Conservation (phyloP, 2,113 vertebrate species). For the Alethe diademata region DNA sequence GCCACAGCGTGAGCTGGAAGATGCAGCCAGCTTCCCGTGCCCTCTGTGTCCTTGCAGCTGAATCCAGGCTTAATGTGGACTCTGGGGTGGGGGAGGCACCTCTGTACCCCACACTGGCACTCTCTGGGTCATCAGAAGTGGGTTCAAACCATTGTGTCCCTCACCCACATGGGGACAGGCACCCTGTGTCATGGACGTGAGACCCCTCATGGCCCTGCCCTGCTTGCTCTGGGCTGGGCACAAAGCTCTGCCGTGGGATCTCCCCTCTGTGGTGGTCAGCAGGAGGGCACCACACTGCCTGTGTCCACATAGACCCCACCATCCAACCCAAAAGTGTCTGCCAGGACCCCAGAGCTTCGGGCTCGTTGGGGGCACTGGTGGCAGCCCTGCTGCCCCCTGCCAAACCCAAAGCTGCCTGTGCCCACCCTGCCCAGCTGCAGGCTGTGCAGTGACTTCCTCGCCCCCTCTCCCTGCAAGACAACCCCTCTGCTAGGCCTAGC, state of each 20-base stretch:
- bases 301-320: too few relatives aligned
- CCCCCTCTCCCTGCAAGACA: background rate
- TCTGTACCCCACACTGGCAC: background rate
- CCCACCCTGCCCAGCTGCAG: background rate
- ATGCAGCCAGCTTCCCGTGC: background rate
- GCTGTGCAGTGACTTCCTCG: background rate
- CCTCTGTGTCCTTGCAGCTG: background rate
- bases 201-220: background rate
- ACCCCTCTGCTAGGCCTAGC: background rate
- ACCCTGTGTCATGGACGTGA: rapidly evolving
- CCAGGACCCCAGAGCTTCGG: background rate
- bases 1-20: background rate
- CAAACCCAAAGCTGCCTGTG: background rate
- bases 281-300: background rate
- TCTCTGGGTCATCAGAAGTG: background rate
- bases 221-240: background rate
- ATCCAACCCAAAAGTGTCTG: background rate
- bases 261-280: background rate
- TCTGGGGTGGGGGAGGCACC: background rate
- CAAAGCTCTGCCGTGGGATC: background rate
- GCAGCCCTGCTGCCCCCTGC: background rate
- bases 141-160: rapidly evolving
- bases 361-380: background rate
- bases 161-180: rapidly evolving
- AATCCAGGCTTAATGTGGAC: rapidly evolving